Base-by-base conservation (phyloP, 2,888 invertebrate genomes). In the Masnerella sp. region DNA sequence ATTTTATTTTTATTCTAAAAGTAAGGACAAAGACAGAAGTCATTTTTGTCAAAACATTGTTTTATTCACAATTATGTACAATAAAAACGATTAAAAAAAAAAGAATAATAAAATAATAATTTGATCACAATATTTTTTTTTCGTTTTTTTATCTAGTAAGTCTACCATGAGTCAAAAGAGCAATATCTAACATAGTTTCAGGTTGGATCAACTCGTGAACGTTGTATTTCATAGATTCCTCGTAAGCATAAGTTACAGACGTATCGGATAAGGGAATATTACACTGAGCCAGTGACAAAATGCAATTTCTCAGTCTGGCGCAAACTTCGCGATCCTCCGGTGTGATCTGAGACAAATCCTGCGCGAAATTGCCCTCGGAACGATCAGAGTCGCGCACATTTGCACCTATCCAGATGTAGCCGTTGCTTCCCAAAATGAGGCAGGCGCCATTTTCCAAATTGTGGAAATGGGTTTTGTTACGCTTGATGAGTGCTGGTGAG, bases 381-480 rank as follows among this genome's bases (percentile, higher is more conserved):
- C 90, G 90, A 71, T 92, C 91, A 20, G 91, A 91, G 52, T 91
- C 91, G 40, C 90, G 89, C 4, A 90, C 89, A 3, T 89, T 90
- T 0, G 96, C 94, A 65, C 93, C 93, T 64, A 99, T 93, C 97
- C 98, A 99, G 74, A 99, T 93, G 82, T 93, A 97, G 0, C 99
- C 99, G 87, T 99, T 98, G 85, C 97, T 97, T 5, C 99, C 99
- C 17, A 99, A 90, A 69, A 99, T 97, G 15, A 99, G 89, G 69
- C 95, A 95, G 0, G 95, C 95, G 0, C 98, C 98, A 85, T 95
- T 95, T 0, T 95, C 93, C 58, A 99, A 89, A 87, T 95, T 95
- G 85, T 99, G 98, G 84, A 98, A 98, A 88, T 99, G 98, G 45
- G 96, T 96, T 88, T 99, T 99, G 64, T 97, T 92, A 12, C 97